Evolutionary conservation across 2,113 vertebrate genomes (phyloP), one percentile per base, ranked within the genome.

Genomic region (Malurus elegans): DNA sequence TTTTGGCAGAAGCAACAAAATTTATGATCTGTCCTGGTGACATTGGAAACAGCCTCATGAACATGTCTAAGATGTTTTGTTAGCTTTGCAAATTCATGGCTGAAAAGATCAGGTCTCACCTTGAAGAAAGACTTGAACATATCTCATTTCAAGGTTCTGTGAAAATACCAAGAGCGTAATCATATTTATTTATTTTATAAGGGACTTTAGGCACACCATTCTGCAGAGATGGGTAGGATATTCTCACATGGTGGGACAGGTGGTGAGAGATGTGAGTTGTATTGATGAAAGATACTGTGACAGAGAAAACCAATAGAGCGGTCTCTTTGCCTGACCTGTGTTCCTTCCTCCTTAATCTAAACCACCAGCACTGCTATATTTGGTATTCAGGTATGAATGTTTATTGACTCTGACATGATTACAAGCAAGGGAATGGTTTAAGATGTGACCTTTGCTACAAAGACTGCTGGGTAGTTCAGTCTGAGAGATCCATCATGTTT

Each of bases 351-450:
- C 58, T 89, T 92, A 94, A 95, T 91, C 79, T 79, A 72, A 97
- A 88, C 67, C 90, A 93, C 86, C 54, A 81, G 86, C 36, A 40
- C 69, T 88, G 90, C 86, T 93, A 58, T 62, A 54, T 78, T 94
- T 82, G 87, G 57, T 86, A 92, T 85, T 93, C 45, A 88, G 86
- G 79, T 90, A 87, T 29, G 89, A 95, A 86, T 61, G 48, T 88
- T 95, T 97, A 95, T 94, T 95, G 86, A 95, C 70, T 92, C 81
- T 96, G 96, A 92, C 93, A 72, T 82, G 79, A 83, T 90, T 96
- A 89, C 1, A 1, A 93, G 91, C 70, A 57, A 85, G 82, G 64
- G 65, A 96, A 90, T 70, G 40, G 74, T 88, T 96, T 88, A 74
- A 93, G 85, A 86, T 0, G 2, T 96, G 96, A 93, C 95, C 95